Evolutionary conservation across 1,140 invertebrate genomes (phyloP), one percentile per base, ranked within the genome.

Genomic region (Brachionus paranguensis): DNA sequence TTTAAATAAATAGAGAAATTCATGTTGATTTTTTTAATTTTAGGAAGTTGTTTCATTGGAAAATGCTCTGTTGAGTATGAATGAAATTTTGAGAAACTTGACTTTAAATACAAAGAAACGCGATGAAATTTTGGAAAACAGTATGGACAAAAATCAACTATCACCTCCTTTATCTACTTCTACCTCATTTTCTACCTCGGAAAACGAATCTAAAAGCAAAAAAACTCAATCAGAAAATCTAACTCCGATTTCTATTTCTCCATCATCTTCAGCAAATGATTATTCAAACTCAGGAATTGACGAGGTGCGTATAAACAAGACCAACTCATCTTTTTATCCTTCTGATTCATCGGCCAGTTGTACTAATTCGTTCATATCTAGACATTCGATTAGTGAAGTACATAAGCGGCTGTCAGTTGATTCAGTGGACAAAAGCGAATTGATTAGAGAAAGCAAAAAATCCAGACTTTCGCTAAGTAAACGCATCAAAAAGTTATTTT

Each of bases 81-180:
- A 76, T 76, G 72, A 76, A 76, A 76, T 76, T 27, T 50, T 76
- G 27, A 76, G 43, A 47, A 76, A 76, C 53, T 76, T 76, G 45
- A 76, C 72, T 7, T 8, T 50, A 14, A 76, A 29, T 17, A 14
- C 72, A 14, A 76, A 50, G 14, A 47, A 50, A 50, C 20, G 20
- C 2, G 72, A 50, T 8, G 72, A 76, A 45, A 45, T 11, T 50
- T 20, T 50, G 12, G n/a, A 37, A 50, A 50, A 17, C 12, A 50
- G 47, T 10, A 11, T 27, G 37, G 65, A 70, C 29, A 70, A 29
- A 50, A 76, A 37, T 29, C 43, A 76, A 29, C 12, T 76, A 27
- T 76, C 72, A 14, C 72, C 72, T 50, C 72, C 72, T 10, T 50
- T 76, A 12, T 76, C 72, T 3, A 76, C 72, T 11, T 76, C 72